phyloP scores from a whole-genome alignment of 1,140 invertebrate genomes.

The Lepidostoma basale region DNA sequence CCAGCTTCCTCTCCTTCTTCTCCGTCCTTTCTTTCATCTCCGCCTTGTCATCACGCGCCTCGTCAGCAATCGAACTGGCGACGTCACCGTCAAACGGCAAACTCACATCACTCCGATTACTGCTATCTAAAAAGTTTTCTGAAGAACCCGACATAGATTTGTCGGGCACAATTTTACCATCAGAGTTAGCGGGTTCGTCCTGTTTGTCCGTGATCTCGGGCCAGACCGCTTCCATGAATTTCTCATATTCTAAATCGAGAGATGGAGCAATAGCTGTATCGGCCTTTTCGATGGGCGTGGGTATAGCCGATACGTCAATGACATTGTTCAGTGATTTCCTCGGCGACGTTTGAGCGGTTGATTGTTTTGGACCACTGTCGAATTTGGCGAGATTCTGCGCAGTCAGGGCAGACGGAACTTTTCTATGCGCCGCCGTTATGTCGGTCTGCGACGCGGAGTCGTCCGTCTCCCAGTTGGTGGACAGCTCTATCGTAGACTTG shows the following conservation, averaged over 20 bases:
- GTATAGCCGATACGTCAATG: conserved; percentile 16
- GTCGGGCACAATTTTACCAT: too few relatives aligned
- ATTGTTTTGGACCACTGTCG: not conserved
- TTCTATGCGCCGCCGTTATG: not conserved
- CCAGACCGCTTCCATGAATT: conserved; percentile 44
- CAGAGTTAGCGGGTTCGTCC: too few relatives aligned
- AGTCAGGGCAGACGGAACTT: not conserved
- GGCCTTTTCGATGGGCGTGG: not conserved
- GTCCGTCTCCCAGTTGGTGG: conserved; percentile 43
- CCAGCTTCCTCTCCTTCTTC: conserved; percentile 11
- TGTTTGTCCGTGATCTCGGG: conserved; percentile 20
- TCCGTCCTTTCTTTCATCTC: not conserved
- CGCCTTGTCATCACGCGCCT: too few relatives aligned
- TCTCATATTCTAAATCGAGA: conserved; percentile 42
- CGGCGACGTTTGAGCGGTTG: not conserved
- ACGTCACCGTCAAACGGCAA: too few relatives aligned
- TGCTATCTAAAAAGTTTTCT: too few relatives aligned
- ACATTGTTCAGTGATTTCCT: not conserved
- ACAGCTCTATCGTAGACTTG: conserved; percentile 30
- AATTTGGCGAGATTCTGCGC: conserved; percentile 20
- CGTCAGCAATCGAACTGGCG: too few relatives aligned
- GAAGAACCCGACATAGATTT: too few relatives aligned
- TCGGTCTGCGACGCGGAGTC: conserved; percentile 35
- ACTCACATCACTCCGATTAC: too few relatives aligned
- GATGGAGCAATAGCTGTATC: not conserved